Base-by-base conservation (phyloP, 1,140 invertebrate species). In the Stegodyphus dumicola region DNA sequence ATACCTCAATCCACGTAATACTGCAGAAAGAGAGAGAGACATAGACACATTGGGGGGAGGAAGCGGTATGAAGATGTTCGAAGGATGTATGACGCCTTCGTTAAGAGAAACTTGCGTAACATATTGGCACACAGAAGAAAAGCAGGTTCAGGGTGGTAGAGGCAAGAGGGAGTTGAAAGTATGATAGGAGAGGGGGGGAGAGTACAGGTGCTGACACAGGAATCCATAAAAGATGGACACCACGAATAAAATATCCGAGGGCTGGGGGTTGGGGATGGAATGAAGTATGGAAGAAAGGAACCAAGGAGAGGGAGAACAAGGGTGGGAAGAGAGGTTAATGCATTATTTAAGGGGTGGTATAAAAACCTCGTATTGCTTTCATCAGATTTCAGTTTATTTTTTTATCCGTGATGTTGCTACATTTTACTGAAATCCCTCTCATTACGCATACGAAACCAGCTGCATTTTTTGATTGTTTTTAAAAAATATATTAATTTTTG, bases 171-270 rank as follows among this genome's bases (percentile, higher is more conserved):
- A 60, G 15, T 10, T 10, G 56, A 60, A 60, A 60, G 56, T 10
- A 60, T 10, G 56, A 60, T 10, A 15, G 65, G 65, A 67, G 11
- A n/a, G 65, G 17, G 65, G n/a, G 17, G 2, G 65, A 65, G 9
- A 5, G 77, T 52, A 78, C 65, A 70, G 65, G 77, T 78, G 65
- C 65, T 69, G 65, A 69, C 65, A 67, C 66, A 78, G 51, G 54
- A 78, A 78, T 78, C 65, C 77, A 78, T 78, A 53, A 69, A 78
- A 78, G 77, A 78, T 78, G 65, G 65, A 78, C 77, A 70, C 15
- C 10, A 11, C 15, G 65, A 78, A 53, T 69, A 69, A 69, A 78
- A 69, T 66, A 77, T 66, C 17, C n/a, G 60, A 9, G 13, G 56
- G 6, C 13, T 9, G 60, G 48, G 60, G 18, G 33, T 33, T 33